Conservation (phyloP, 2,797 vertebrate genomes). For the Acanthurus leucopareius region DNA sequence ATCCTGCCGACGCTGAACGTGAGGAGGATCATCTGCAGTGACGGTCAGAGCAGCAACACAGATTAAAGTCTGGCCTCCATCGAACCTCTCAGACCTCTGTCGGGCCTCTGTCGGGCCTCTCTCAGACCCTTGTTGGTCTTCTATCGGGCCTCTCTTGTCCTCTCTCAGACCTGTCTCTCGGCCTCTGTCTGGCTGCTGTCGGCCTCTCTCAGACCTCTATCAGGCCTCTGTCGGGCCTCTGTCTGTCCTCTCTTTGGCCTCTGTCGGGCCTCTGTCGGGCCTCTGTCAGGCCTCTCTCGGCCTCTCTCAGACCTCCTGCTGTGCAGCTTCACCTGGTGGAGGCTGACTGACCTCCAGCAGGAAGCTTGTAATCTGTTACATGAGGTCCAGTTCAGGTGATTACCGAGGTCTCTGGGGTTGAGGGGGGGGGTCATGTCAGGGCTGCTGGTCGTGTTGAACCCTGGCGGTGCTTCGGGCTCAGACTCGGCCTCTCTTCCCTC, state of each 20-base stretch:
- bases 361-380: conserved; percentile 63
- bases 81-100: no score
- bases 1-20: neutral
- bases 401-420: conserved; percentile 61
- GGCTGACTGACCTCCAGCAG: conserved; percentile 20
- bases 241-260: neutral
- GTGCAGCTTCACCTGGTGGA: conserved; percentile 29
- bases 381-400: conserved; percentile 69
- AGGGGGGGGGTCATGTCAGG: conserved; percentile 64
- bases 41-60: no score
- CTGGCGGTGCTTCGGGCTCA: conserved; percentile 38
- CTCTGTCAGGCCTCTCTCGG: neutral
- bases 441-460: conserved; percentile 72
- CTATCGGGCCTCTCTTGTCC: no score
- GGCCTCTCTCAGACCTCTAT: neutral
- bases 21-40: no score
- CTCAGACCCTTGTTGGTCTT: no score
- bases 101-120: no score
- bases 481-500: conserved; percentile 68
- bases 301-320: neutral
- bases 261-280: neutral
- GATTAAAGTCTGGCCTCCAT: no score
- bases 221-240: neutral
- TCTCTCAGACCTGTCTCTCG: no score
- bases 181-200: no score